Evolutionary conservation across 2,888 invertebrate genomes (phyloP), one percentile per base, ranked within the genome.

Genomic region (Lasioglossum malachurum): DNA sequence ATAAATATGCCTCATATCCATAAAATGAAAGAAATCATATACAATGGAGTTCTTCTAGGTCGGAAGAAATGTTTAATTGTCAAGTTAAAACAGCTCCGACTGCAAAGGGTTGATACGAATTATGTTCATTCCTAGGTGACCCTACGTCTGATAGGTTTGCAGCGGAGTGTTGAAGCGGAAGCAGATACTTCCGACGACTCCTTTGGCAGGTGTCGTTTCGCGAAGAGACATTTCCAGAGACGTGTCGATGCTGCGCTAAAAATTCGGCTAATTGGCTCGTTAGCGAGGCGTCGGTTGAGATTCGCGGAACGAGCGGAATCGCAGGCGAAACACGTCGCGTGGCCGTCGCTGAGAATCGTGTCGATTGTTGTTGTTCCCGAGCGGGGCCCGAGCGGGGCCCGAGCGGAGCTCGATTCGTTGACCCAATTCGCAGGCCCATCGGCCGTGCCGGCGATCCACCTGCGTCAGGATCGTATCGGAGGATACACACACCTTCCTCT

Each of bases 361-460:
- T 74, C 82, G 87, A 87, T 84, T 82, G 77, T 84, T 84, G 85
- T 87, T 82, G 85, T 78, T 79, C 31, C 60, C 38, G 75, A 23
- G 31, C 74, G 78, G 69, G 76, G 75, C 31, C 60, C 38, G 75
- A 23, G 31, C 74, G 78, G 69, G 76, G 75, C 46, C 72, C 78
- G 75, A 78, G 44, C 60, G 69, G 23, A 4, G 67, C 41, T 49
- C 89, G 89, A 88, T 89, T 91, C 89, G 83, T 69, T 91, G 92
- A 91, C 92, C 92, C 78, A 87, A 88, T 91, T 92, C 88, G 82
- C 88, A 83, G 78, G 83, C 84, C 80, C 83, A 84, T 82, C 78
- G 86, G 57, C 74, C 80, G 72, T 86, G 78, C 77, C 84, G 38
- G 38, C 76, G 88, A 84, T 88, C 80, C 89, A 89, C 90, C 89